Evolutionary conservation across 2,888 invertebrate genomes (phyloP), one percentile per base, ranked within the genome.

Genomic region (Pyrrhosoma nymphula): DNA sequence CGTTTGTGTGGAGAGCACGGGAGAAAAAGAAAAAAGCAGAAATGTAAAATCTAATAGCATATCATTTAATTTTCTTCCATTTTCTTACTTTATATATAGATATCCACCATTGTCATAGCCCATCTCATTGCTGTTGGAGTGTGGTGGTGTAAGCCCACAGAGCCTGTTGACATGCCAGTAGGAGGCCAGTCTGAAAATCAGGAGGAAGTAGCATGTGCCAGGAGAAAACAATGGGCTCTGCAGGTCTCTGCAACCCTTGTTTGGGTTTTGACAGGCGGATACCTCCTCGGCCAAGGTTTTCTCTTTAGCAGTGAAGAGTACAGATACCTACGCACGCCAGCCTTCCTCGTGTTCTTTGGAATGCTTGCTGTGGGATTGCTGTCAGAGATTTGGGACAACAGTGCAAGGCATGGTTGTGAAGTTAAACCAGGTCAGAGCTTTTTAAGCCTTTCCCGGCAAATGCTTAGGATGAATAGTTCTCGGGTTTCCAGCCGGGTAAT

Each of bases 71-170:
- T 20, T 60, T 69, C 69, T 69, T 8, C 69, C 69, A 26, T 26
- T 26, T 4, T n/a, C 69, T n/a, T 69, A 10, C 18, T 26, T 69
- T 1, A 20, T 69, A 2, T 97, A 47, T 97, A 98, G 98, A 97
- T 98, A 6, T 96, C 98, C 96, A 97, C 98, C 30, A 96, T 98
- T 96, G 97, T 98, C 23, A 96, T 98, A 30, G 98, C 98, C 20
- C 99, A 99, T 96, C 96, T 98, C 39, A 97, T 98, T 47, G 97
- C 98, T 90, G 97, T 99, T 0, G 98, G 98, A 96, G 97, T 98
- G 95, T 97, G 98, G 96, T 99, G 99, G 99, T 63, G 63, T 30
- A 98, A 97, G 69, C 98, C 98, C 0, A 97, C 98, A 95, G 98
- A 98, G 95, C 98, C 98, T 35, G 97, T 97, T 14, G 97, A 97